Conservation (phyloP, 2,888 invertebrate genomes). For the Trissonchulus latispiculum region DNA sequence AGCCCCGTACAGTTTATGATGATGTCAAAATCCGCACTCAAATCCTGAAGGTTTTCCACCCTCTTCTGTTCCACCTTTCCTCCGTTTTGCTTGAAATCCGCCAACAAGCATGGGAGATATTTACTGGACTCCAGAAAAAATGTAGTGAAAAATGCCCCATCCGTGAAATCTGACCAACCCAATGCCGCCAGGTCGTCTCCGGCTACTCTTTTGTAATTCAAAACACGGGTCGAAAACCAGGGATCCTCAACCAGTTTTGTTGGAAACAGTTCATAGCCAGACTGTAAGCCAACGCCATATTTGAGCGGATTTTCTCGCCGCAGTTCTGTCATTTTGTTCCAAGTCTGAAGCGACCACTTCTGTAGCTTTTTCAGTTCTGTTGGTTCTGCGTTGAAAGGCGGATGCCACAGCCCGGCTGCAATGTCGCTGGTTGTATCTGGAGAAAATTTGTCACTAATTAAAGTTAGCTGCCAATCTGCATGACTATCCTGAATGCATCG, state of each 20-base stretch:
- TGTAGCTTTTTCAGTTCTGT: neutral
- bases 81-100: neutral
- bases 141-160: slow-evolving; percentile 17
- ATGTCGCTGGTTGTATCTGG: slow-evolving; percentile 41
- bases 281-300: slow-evolving; percentile 14
- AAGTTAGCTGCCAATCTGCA: slow-evolving; percentile 32
- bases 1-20: slow-evolving; percentile 72
- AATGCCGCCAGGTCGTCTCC: neutral
- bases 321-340: neutral
- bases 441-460: slow-evolving; percentile 40
- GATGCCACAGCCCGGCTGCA: slow-evolving; percentile 40
- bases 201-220: neutral
- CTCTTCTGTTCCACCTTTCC: neutral
- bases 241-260: neutral
- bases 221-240: neutral
- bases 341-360: neutral
- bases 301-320: neutral
- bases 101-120: neutral
- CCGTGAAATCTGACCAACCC: slow-evolving; percentile 13
- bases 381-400: neutral
- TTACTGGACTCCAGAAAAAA: neutral
- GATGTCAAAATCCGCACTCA: slow-evolving; percentile 49
- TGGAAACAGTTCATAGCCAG: slow-evolving; percentile 7
- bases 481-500: slow-evolving; percentile 27
- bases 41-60: neutral